These are phyloP conservation scores for Aldrovandia affinis DNA, from an alignment of 2,797 vertebrate genomes.

Conservation along the genomic window DNA sequence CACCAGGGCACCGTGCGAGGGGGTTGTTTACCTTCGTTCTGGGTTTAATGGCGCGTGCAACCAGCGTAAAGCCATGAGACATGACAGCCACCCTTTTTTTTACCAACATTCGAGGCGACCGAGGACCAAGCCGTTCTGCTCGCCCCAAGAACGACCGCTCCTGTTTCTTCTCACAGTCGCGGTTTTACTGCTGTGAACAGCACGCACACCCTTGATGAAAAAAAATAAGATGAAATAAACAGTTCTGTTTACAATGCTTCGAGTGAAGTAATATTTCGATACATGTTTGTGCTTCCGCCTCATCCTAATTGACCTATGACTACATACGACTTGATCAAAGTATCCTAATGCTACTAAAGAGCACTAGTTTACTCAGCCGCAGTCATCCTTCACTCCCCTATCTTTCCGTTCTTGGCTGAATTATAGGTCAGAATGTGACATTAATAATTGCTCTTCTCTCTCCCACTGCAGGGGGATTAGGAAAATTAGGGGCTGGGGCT, in stretches of 20 bases:
- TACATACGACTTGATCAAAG: background rate
- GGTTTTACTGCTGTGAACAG: background rate
- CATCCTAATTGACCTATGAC: background rate
- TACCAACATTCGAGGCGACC: background rate
- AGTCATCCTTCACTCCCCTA: conserved; percentile 30
- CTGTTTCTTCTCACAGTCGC: background rate
- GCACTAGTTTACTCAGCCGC: background rate
- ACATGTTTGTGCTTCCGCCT: background rate
- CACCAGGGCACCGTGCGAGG: conserved; percentile 71
- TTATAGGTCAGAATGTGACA: conserved; percentile 41
- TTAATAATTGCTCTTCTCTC: conserved; percentile 41
- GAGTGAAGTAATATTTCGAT: background rate
- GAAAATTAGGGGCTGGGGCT: conserved; percentile 28
- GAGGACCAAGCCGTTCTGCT: background rate
- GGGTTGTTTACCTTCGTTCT: conserved; percentile 67
- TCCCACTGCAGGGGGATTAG: conserved; percentile 34
- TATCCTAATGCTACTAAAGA: background rate
- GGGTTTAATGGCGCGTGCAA: conserved; percentile 64
- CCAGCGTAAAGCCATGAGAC: conserved; percentile 40
- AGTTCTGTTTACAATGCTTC: background rate
- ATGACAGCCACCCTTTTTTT: background rate
- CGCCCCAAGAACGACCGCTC: background rate
- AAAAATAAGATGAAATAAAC: background rate
- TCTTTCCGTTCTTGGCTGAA: conserved; percentile 43
- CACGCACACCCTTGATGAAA: too few relatives aligned